These are phyloP conservation scores for Acanthisitta chloris DNA, from an alignment of 2,113 vertebrate genomes.

Conservation along the genomic window DNA sequence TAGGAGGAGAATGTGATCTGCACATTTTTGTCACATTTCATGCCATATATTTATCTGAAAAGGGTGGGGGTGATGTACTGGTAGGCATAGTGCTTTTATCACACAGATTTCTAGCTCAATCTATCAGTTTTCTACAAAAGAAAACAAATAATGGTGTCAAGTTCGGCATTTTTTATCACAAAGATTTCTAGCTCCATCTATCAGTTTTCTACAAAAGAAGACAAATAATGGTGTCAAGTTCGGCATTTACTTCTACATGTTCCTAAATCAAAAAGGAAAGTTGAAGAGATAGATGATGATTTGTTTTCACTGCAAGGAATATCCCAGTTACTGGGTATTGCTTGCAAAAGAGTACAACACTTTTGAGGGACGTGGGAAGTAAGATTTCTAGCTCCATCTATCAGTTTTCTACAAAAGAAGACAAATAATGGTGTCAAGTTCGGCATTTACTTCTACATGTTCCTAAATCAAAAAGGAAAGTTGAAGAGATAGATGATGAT, in stretches of 20 bases:
- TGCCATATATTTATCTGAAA: neutral
- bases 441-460: neutral
- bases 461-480: neutral
- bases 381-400: neutral
- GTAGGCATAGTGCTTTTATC: neutral
- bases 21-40: neutral
- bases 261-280: neutral
- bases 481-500: neutral
- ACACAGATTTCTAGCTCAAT: neutral
- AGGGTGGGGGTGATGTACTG: neutral
- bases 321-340: neutral
- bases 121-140: neutral
- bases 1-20: neutral
- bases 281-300: neutral
- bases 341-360: neutral
- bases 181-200: neutral
- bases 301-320: neutral
- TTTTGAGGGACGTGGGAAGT: no score
- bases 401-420: neutral
- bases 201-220: neutral
- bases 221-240: neutral
- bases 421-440: neutral
- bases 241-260: neutral
- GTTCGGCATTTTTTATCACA: neutral
- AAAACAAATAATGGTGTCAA: neutral